Percentiles rank a stretch among this genome's conserved stretches.
Conservation (phyloP, 2,113 vertebrate species). For the Brachyhypopomus gauderio region DNA sequence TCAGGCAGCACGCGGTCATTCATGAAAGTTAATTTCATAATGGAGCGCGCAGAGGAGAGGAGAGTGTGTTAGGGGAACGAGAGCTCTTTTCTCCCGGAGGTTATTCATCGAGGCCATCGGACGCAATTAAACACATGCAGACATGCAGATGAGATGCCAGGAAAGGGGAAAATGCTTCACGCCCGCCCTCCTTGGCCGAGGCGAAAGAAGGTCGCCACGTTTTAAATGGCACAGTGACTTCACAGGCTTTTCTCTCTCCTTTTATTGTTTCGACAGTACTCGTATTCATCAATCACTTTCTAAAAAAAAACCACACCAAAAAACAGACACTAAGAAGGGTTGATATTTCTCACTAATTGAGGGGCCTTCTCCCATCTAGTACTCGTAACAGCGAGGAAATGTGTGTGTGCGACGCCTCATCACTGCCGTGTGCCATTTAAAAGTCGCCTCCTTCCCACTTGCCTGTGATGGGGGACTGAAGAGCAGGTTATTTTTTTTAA, state of each 20-base stretch:
- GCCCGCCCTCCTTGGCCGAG: slow-evolving; percentile 30
- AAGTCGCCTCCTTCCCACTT: too few species aligned
- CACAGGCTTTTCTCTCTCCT: slow-evolving; percentile 27
- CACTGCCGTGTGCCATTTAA: too few species aligned
- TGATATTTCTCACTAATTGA: not conserved
- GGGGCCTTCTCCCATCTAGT: too few species aligned
- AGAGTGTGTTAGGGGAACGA: slow-evolving; percentile 32
- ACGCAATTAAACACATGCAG: slow-evolving; percentile 54
- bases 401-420: too few species aligned
- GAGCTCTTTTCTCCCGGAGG: slow-evolving; percentile 46
- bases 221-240: slow-evolving; percentile 47
- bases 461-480: too few species aligned
- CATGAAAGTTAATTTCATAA: slow-evolving; percentile 50
- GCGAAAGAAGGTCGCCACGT: slow-evolving; percentile 6
- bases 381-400: too few species aligned
- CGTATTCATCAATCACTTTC: not conserved
- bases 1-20: slow-evolving; percentile 38
- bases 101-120: slow-evolving; percentile 40
- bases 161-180: slow-evolving; percentile 44
- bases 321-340: not conserved
- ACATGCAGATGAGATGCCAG: slow-evolving; percentile 45
- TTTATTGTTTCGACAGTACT: slow-evolving; percentile 20
- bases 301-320: not conserved
- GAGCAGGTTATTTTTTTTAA: too few species aligned
- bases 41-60: slow-evolving; percentile 23